Percentiles rank a stretch among this genome's conserved stretches.
phyloP scores from a whole-genome alignment of 2,797 vertebrate genomes.

The Scyliorhinus canicula region DNA sequence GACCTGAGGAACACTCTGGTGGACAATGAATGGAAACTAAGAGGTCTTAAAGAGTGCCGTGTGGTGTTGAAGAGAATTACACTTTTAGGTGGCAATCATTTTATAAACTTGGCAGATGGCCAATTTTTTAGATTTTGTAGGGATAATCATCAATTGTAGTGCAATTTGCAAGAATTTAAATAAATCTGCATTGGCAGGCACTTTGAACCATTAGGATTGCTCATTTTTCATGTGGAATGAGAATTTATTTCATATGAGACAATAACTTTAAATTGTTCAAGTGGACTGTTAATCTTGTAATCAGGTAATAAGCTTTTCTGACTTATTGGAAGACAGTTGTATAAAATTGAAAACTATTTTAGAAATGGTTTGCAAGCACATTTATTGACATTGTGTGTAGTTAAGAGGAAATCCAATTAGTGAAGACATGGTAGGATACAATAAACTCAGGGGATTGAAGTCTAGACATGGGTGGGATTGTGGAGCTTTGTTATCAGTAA shows the following conservation, averaged over 20 bases:
- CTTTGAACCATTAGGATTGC: not conserved
- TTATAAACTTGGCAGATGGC: not conserved
- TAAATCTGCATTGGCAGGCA: not conserved
- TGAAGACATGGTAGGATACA: no score
- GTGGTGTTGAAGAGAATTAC: not conserved
- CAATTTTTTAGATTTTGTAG: not conserved
- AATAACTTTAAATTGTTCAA: not conserved
- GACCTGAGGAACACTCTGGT: not conserved
- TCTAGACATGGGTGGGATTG: not conserved
- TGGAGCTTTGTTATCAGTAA: not conserved
- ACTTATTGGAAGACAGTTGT: not conserved
- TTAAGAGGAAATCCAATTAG: not conserved
- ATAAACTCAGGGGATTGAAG: not conserved
- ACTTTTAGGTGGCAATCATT: not conserved
- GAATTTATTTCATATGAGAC: not conserved
- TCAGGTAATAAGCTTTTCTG: not conserved
- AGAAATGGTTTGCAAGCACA: not conserved
- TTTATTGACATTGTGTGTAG: not conserved
- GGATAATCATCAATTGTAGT: not conserved
- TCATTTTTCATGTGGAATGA: not conserved
- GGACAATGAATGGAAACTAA: not conserved
- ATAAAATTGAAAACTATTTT: no score
- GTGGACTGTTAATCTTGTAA: not conserved
- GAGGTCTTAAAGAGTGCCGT: not conserved
- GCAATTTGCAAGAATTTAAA: not conserved